Evolutionary conservation across 2,888 invertebrate genomes (phyloP).

Genomic region (Dendrolimus houi): DNA sequence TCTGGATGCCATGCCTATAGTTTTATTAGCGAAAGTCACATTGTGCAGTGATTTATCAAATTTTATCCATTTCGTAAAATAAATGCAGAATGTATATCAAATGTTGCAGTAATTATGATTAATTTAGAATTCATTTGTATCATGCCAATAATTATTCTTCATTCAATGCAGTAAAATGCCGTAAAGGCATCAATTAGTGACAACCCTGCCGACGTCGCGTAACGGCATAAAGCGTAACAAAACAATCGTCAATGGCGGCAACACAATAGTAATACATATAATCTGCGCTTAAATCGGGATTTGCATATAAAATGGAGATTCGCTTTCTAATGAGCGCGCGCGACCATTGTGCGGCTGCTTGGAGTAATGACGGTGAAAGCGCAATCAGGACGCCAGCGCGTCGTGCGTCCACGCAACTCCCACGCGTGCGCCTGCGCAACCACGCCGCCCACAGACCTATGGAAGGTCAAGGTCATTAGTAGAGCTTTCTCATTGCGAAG

Average conservation of each 20-base stretch:
- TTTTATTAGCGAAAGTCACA: too few relatives aligned
- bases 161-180: too few relatives aligned
- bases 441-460: background rate
- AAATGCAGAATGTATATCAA: too few relatives aligned
- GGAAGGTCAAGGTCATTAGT: too few relatives aligned
- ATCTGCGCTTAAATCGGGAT: conserved; percentile 30
- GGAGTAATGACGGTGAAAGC: background rate
- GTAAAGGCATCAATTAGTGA: background rate
- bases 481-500: too few relatives aligned
- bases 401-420: background rate
- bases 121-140: too few relatives aligned
- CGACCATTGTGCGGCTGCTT: background rate
- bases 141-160: too few relatives aligned
- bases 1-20: too few relatives aligned
- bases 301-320: conserved; percentile 52
- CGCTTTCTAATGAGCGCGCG: conserved; percentile 50
- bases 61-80: too few relatives aligned
- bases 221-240: conserved; percentile 32
- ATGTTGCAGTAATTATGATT: too few relatives aligned
- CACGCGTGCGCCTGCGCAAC: background rate
- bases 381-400: background rate
- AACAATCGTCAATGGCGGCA: conserved; percentile 14
- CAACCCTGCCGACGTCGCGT: background rate
- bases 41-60: too few relatives aligned
- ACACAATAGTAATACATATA: conserved; percentile 25